phyloP scores from a whole-genome alignment of 2,888 invertebrate genomes.

The Hypercompe scribonia region DNA sequence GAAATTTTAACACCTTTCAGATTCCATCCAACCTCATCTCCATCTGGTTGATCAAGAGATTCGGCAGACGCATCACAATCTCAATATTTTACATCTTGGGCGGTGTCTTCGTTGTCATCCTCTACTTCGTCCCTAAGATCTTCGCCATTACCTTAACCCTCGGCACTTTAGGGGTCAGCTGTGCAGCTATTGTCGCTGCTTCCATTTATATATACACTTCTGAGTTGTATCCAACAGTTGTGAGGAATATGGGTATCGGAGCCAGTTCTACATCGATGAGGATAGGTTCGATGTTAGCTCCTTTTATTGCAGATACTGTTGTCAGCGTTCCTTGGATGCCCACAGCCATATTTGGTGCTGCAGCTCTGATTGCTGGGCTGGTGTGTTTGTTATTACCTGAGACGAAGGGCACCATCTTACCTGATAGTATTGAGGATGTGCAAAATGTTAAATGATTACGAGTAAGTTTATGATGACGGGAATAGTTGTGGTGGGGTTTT shows the following conservation, averaged over 20 bases:
- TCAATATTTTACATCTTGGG: slow-evolving; percentile 86
- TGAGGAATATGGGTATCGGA: slow-evolving; percentile 94
- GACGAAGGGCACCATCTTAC: slow-evolving; percentile 90
- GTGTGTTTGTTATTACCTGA: slow-evolving; percentile 91
- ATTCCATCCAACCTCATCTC: slow-evolving; percentile 82
- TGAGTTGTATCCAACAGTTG: slow-evolving; percentile 95
- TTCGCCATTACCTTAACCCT: slow-evolving; percentile 87
- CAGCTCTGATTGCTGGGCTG: slow-evolving; percentile 88
- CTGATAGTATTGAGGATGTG: slow-evolving; percentile 92
- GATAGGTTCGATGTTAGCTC: slow-evolving; percentile 94
- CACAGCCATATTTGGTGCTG: slow-evolving; percentile 90
- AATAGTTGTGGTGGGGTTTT: neutral
- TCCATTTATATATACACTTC: slow-evolving; percentile 94
- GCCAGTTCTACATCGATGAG: slow-evolving; percentile 93
- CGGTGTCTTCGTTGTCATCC: slow-evolving; percentile 87
- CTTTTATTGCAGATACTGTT: slow-evolving; percentile 90
- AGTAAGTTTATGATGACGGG: neutral
- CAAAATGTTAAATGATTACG: slow-evolving; percentile 87
- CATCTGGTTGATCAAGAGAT: slow-evolving; percentile 86
- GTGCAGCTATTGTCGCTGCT: slow-evolving; percentile 92
- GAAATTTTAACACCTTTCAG: slow-evolving; percentile 80
- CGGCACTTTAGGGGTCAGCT: slow-evolving; percentile 92
- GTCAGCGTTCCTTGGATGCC: slow-evolving; percentile 87
- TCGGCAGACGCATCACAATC: slow-evolving; percentile 89
- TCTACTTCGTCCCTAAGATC: slow-evolving; percentile 84